These are phyloP conservation scores for Incurvaria masculella DNA, from an alignment of 2,888 invertebrate genomes.

Conservation along the genomic window DNA sequence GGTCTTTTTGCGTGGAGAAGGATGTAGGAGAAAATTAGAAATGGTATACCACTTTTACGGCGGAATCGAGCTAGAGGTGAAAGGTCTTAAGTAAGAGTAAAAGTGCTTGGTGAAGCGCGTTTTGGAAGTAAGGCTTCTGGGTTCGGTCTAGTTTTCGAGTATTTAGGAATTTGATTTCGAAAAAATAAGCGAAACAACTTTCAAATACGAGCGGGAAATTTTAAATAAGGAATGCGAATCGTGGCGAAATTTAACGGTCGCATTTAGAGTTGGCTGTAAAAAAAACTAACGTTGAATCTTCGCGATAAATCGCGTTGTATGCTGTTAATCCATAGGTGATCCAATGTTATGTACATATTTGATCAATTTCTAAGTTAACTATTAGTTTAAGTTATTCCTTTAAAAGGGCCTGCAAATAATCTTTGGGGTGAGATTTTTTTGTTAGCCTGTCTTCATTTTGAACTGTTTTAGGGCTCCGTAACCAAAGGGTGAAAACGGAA, in stretches of 20 bases:
- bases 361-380: too few species aligned
- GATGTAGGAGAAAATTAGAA: conserved; percentile 29
- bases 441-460: too few species aligned
- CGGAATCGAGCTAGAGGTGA: conserved; percentile 6
- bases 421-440: too few species aligned
- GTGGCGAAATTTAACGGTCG: background rate
- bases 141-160: background rate
- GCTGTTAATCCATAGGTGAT: too few species aligned
- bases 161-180: conserved; percentile 1
- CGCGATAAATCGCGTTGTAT: too few species aligned
- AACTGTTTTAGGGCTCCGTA: too few species aligned
- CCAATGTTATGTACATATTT: too few species aligned
- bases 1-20: conserved; percentile 20
- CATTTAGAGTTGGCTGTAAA: too few species aligned
- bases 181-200: conserved; percentile 19
- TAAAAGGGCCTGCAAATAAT: too few species aligned
- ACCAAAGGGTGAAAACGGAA: too few species aligned
- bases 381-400: too few species aligned
- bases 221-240: conserved; percentile 15
- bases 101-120: background rate
- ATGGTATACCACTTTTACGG: conserved; percentile 38
- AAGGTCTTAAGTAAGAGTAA: conserved; percentile 15
- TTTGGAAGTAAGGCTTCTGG: background rate
- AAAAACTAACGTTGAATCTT: too few species aligned
- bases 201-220: conserved; percentile 26